Base-by-base conservation (phyloP, 2,797 vertebrate species). In the Pseudocheirus occidentalis region DNA sequence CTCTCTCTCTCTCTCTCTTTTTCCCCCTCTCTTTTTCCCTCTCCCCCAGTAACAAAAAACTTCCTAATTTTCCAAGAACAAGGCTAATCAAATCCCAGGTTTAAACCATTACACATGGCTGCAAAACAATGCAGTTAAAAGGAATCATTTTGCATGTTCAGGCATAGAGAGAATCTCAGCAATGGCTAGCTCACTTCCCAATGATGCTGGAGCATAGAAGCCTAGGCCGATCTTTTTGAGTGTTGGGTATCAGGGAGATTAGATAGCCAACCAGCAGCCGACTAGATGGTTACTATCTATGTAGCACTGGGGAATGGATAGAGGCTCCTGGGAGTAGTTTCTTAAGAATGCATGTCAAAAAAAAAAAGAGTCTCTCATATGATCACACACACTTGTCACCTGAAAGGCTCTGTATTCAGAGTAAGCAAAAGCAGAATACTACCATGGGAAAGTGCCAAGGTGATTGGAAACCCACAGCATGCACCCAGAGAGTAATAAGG, bases 181-280 rank as follows among this genome's bases (percentile, higher is more conserved):
- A 95, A 66, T 66, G 89, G n/a, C 34, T 81, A 56, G 5, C 52
- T 96, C 54, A 93, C 57, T 92, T 95, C 92, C 90, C 59, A 27
- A n/a, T 54, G 90, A 18, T 92, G 73, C 50, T 62, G 55, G 92
- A 90, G 5, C 24, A 28, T 34, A n/a, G 94, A 92, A 81, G 50
- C n/a, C 31, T 92, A 40, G 24, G 55, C 54, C 93, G 57, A 90
- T 94, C 24, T 92, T 34, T 55, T 59, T 87, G 55, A 62, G 66
- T 21, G 92, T 91, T 62, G 81, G 95, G 34, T 91, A 92, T 18
- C 52, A 62, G 92, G 55, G 46, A 55, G 58, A 7, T 18, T 90
- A 87, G 87, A 90, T 93, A 56, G 52, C 94, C 55, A 46, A 16
- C n/a, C 55, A 21, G 57, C 81, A 92, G 90, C 34, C 90, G n/a